Conservation (phyloP, 2,888 invertebrate species). For the Lasius fuliginosus region DNA sequence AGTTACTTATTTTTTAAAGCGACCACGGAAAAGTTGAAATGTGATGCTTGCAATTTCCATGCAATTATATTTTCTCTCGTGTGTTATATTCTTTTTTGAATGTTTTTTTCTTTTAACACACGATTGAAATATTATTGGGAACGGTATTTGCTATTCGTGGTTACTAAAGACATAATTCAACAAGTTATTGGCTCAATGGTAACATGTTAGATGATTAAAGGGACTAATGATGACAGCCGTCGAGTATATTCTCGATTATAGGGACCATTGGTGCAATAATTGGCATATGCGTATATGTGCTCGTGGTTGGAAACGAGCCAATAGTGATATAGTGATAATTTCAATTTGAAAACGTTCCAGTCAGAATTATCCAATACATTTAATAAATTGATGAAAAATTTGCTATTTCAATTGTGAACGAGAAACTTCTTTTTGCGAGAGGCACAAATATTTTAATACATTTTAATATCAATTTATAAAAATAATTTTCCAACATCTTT, state of each 20-base stretch:
- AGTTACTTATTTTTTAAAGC: not conserved
- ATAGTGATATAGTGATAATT: not conserved
- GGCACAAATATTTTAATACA: not conserved
- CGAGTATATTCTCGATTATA: conserved; percentile 1
- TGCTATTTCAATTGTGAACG: not conserved
- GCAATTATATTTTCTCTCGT: not conserved
- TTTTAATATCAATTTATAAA: not conserved
- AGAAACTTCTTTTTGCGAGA: not conserved
- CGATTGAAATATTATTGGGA: not conserved
- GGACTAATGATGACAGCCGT: not conserved
- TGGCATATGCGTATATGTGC: not conserved
- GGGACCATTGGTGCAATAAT: conserved; percentile 11
- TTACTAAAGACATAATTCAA: not conserved
- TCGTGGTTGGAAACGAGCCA: not conserved
- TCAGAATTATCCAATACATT: not conserved
- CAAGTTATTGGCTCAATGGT: not conserved
- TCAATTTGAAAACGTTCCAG: not conserved
- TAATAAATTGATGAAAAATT: not conserved
- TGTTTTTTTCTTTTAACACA: not conserved
- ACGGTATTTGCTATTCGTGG: not conserved
- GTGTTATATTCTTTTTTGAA: not conserved
- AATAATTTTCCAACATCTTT: not conserved
- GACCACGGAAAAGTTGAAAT: not conserved
- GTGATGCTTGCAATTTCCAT: not conserved
- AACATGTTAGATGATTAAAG: not conserved